Base-by-base conservation (phyloP, 1,140 invertebrate genomes). In the Hycleus phaleratus region DNA sequence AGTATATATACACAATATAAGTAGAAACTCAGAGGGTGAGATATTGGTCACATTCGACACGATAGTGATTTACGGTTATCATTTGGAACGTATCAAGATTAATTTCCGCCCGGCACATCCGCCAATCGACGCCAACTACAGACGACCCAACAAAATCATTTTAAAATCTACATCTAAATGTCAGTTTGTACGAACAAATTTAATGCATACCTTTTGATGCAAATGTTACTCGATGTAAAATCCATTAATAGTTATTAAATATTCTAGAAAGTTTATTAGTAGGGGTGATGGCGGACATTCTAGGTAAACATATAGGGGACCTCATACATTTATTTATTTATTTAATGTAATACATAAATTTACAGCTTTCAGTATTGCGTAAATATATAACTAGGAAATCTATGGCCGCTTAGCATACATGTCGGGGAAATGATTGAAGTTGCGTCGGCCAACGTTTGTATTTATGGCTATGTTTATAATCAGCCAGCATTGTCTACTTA, bases 381-480 rank as follows among this genome's bases (percentile, higher is more conserved):
- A 60, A 66, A 64, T 58, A 60, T 52, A 48, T 47, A 49, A 47
- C 26, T 38, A 43, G 50, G 46, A 56, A 58, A 60, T 50, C 54
- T 56, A 51, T 46, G 52, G 55, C 48, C 52, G 57, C 51, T 56
- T 59, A 56, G 46, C 59, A 59, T 58, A 65, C 54, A 61, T 50
- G 64, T 66, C 64, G 56, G 65, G 18, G 52, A 65, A 69, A 66
- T 70, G 68, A 70, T 70, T 68, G 67, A 68, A 69, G 64, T 64
- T 65, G 62, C 47, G 59, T 56, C 51, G 46, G 54, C 60, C 63
- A 62, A 65, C 68, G 67, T 69, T 69, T 66, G 67, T 70, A 69
- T 72, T 68, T 68, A 68, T 65, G 63, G 66, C 69, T 69, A 64
- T 66, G 66, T 70, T 68, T 70, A 71, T 71, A 72, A 70, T 72